Evolutionary conservation across 2,888 invertebrate genomes (phyloP).

Genomic region (Orchesella flavescens): DNA sequence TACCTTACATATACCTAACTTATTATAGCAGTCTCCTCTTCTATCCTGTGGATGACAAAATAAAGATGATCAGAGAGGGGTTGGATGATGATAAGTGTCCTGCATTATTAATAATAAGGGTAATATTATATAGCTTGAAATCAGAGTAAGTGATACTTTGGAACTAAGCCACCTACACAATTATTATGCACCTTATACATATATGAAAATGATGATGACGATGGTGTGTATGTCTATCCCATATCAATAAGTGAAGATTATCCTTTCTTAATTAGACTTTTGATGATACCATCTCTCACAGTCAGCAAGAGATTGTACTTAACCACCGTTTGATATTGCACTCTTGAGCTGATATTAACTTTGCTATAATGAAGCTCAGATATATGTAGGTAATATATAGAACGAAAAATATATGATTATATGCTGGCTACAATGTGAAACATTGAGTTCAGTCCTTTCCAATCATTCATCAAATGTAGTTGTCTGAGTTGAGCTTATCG

Average conservation of each 20-base stretch:
- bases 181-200: too few species aligned
- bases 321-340: neutral
- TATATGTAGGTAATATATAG: too few species aligned
- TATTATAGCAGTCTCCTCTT: too few species aligned
- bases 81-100: neutral
- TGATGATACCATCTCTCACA: conserved; percentile 43
- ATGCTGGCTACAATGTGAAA: neutral
- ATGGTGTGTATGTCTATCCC: neutral
- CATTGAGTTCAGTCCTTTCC: conserved; percentile 34
- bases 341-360: too few species aligned
- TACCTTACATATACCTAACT: neutral
- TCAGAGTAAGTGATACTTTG: neutral
- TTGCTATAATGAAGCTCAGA: too few species aligned
- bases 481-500: neutral
- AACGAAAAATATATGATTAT: conserved; percentile 2
- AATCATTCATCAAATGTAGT: conserved; percentile 37
- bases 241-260: conserved; percentile 10
- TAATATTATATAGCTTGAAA: neutral
- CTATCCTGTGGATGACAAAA: neutral
- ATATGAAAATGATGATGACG: too few species aligned
- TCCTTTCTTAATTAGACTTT: conserved; percentile 43
- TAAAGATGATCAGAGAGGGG: neutral
- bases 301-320: neutral
- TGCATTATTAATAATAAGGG: neutral
- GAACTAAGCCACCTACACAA: too few species aligned